Conservation (phyloP, 2,797 vertebrate genomes). For the Eulemur rubriventer region DNA sequence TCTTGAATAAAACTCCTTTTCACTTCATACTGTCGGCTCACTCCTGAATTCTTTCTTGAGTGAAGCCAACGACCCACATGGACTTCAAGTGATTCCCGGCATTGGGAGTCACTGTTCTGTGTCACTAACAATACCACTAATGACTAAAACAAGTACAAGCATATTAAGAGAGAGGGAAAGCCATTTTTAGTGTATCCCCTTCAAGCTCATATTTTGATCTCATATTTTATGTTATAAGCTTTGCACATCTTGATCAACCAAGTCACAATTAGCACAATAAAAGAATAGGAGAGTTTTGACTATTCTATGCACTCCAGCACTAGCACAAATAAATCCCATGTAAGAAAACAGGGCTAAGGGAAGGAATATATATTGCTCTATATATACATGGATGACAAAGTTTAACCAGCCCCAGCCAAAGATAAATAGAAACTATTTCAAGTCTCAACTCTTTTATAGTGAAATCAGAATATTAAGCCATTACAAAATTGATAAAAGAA, state of each 20-base stretch:
- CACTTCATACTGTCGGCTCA: too few species aligned
- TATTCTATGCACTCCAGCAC: not conserved
- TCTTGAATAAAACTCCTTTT: too few species aligned
- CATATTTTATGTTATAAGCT: not conserved
- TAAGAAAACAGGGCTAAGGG: not conserved
- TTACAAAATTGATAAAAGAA: not conserved
- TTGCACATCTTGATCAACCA: not conserved
- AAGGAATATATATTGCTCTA: not conserved
- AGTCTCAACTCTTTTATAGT: not conserved
- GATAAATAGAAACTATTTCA: not conserved
- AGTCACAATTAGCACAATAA: not conserved
- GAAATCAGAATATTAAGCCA: not conserved
- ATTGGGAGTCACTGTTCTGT: too few species aligned
- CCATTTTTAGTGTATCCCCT: not conserved
- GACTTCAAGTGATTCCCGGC: too few species aligned
- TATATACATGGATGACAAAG: not conserved
- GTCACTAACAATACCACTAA: not conserved
- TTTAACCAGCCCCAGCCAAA: not conserved
- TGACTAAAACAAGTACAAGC: not conserved
- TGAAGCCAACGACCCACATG: too few species aligned
- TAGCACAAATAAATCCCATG: not conserved
- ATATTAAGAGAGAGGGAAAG: not conserved
- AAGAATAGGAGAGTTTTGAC: not conserved
- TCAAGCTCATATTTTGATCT: not conserved
- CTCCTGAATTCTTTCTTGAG: too few species aligned